A percentile compares a stretch with the other conserved stretches of the same genome.
Conservation (phyloP, 2,888 invertebrate genomes). For the Dichetophora obliterata region DNA sequence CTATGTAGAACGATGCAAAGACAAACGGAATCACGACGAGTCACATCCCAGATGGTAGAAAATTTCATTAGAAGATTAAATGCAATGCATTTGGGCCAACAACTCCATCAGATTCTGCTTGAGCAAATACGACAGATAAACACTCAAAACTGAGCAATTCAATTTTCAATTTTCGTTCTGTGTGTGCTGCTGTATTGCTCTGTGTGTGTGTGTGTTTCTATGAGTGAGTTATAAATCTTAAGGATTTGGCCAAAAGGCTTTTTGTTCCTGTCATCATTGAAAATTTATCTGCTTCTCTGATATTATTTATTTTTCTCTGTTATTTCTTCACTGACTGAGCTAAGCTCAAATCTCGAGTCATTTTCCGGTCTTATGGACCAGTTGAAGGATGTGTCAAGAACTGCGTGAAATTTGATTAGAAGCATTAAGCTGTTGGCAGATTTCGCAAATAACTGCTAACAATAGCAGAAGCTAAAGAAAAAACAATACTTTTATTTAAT, state of each 20-base stretch:
- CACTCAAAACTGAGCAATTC: not conserved
- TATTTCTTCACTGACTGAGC: constrained; percentile 36
- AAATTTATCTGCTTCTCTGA: constrained; percentile 14
- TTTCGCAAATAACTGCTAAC: too few relatives aligned
- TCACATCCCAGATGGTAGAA: not conserved
- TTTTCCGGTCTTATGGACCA: constrained; percentile 9
- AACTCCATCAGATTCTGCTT: constrained; percentile 21
- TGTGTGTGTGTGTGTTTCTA: not conserved
- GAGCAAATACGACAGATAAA: constrained; percentile 14
- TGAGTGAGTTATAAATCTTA: constrained; percentile 32
- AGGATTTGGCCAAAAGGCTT: constrained; percentile 32
- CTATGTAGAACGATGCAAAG: too few relatives aligned
- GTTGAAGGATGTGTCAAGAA: constrained; percentile 25
- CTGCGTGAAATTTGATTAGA: constrained; percentile 29
- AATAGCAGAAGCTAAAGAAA: too few relatives aligned
- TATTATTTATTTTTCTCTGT: constrained; percentile 36
- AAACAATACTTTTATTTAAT: too few relatives aligned
- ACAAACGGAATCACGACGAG: too few relatives aligned
- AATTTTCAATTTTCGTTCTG: constrained; percentile 15
- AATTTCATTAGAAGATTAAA: constrained; percentile 28
- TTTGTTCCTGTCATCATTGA: constrained; percentile 13
- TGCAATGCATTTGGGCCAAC: constrained; percentile 11
- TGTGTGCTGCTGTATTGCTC: not conserved
- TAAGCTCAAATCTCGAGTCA: constrained; percentile 6
- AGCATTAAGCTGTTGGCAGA: not conserved